A percentile compares a stretch with the other conserved stretches of the same genome.
Evolutionary conservation across 1,140 invertebrate genomes (phyloP).

Genomic region (Frieseomelitta varia): DNA sequence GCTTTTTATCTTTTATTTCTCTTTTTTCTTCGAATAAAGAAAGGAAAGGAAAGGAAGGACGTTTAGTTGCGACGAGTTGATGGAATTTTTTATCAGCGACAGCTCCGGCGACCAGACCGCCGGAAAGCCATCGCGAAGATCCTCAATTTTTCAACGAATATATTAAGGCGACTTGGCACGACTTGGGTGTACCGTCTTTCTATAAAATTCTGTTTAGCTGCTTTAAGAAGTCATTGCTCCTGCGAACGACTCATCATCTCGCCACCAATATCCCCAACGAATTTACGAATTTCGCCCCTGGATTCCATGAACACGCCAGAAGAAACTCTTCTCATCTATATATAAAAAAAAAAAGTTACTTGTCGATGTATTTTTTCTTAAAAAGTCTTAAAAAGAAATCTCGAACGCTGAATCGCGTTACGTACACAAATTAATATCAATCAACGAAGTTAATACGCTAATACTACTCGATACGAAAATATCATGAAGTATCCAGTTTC

Average conservation of each 20-base stretch:
- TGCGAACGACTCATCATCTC: neutral
- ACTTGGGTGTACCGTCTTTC: neutral
- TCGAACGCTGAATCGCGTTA: neutral
- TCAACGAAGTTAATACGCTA: too few species aligned
- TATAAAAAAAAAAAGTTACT: neutral
- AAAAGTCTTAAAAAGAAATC: neutral
- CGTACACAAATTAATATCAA: too few species aligned
- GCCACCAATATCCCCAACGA: neutral
- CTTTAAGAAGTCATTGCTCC: constrained; percentile 8
- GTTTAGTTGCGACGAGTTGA: neutral
- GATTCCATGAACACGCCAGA: neutral
- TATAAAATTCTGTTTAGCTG: neutral
- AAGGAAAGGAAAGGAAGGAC: neutral
- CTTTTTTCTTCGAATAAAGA: neutral
- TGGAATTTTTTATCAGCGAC: constrained; percentile 8
- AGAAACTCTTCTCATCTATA: neutral
- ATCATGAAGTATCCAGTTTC: too few species aligned
- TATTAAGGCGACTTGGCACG: neutral
- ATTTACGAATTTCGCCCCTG: neutral
- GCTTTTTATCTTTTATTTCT: neutral
- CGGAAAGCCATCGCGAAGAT: neutral
- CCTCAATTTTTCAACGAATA: constrained; percentile 11
- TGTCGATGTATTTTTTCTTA: too few species aligned
- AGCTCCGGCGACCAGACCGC: neutral
- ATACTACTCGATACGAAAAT: too few species aligned